Base-by-base conservation (phyloP, 1,140 invertebrate species). In the Amphibalanus amphitrite region DNA sequence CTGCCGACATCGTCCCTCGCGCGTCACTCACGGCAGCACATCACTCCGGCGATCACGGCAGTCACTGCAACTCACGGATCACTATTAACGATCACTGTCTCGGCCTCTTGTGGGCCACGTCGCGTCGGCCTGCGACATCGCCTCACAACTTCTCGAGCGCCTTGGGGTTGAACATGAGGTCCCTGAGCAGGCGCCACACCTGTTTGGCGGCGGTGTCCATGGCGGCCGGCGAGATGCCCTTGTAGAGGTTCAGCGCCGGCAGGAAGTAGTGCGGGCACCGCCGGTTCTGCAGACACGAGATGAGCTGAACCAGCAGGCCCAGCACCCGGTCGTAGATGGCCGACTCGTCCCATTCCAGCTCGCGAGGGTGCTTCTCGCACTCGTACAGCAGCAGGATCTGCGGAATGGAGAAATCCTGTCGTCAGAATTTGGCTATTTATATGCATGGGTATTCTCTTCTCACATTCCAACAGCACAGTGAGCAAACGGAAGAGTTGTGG, bases 291-390 rank as follows among this genome's bases (percentile, higher is more conserved):
- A 99, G 84, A 79, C 95, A 98, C 0, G 94, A 97, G 71, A 98
- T 98, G 70, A 98, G 81, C 79, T 98, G 96, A 29, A 98, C 84
- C 38, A 98, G 88, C 72, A 98, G 95, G 13, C 96, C 95, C 81
- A 97, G 97, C 77, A 98, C 93, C 33, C 96, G 84, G 81, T 98
- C 95, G 0, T 91, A 93, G 67, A 98, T 84, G 74, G 90, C 92
- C 0, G 86, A 85, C 77, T 98, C 95, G 79, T 97, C 93, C 96
- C 96, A 98, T 79, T 98, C 95, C 65, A 88, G 82, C 77, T 98
- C 95, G 20, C 90, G 82, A 0, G 93, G 93, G 81, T 99, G 96
- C 80, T 99, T 99, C 82, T 98, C 96, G 80, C 96, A 98, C 81
- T 98, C 96, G 83, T 96, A 97, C 70, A 99, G 80, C 8, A 98